phyloP scores from a whole-genome alignment of 92 coral and sea anemone species.

The Heliopora coerulea region DNA sequence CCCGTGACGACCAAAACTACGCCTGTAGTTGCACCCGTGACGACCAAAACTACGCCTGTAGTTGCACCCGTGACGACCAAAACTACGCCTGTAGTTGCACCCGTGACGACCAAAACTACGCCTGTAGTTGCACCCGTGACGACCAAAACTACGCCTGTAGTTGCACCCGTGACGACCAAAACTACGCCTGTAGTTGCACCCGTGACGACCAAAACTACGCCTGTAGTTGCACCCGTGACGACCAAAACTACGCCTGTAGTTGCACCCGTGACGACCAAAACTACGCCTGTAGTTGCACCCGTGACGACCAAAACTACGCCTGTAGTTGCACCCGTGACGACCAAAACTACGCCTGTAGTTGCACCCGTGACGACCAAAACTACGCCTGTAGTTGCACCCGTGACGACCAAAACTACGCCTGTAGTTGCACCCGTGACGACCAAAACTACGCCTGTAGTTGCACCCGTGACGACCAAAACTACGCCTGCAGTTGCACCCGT shows the following conservation, averaged over 20 bases:
- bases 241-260: neutral
- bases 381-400: neutral
- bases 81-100: neutral
- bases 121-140: neutral
- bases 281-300: neutral
- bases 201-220: neutral
- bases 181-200: neutral
- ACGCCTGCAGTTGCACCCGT: neutral
- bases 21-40: neutral
- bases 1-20: neutral
- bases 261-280: neutral
- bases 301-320: neutral
- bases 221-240: neutral
- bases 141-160: neutral
- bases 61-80: neutral
- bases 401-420: neutral
- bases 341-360: neutral
- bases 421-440: neutral
- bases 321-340: neutral
- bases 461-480: neutral
- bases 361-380: neutral
- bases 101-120: slow-evolving; percentile 7
- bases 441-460: neutral
- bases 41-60: neutral
- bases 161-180: neutral